Conservation (phyloP, 2,888 invertebrate species). For the Atrina japonica region DNA sequence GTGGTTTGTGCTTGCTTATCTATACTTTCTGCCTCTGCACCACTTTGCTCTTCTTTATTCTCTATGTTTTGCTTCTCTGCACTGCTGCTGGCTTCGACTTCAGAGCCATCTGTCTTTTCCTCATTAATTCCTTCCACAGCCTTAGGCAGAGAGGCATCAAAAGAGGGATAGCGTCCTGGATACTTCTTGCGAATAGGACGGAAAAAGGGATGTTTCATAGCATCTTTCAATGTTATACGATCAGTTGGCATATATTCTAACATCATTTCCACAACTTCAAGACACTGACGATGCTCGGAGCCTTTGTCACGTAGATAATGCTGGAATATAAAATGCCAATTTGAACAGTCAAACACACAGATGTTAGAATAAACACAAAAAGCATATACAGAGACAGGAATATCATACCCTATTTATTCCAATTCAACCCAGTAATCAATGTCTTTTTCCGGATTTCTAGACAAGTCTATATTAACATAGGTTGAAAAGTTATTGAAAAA, state of each 20-base stretch:
- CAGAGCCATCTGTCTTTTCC: slow-evolving; percentile 20
- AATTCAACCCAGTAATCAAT: too few species aligned
- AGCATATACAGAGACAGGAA: too few species aligned
- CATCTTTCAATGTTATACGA: slow-evolving; percentile 92
- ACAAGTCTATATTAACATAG: too few species aligned
- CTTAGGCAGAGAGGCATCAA: slow-evolving; percentile 16
- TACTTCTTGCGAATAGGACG: slow-evolving; percentile 64
- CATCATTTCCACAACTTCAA: slow-evolving; percentile 97
- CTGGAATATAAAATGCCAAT: slow-evolving; percentile 83
- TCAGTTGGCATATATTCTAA: slow-evolving; percentile 97
- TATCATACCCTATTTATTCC: too few species aligned
- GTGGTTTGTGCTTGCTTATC: not conserved
- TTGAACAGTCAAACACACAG: too few species aligned
- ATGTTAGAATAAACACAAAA: too few species aligned
- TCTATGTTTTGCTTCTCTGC: slow-evolving; percentile 19
- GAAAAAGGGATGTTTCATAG: slow-evolving; percentile 96
- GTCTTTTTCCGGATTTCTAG: too few species aligned
- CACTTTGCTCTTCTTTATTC: not conserved
- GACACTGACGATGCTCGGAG: slow-evolving; percentile 94
- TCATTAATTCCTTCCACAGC: slow-evolving; percentile 8
- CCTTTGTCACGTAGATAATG: slow-evolving; percentile 93
- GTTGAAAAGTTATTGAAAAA: too few species aligned
- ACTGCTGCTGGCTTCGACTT: slow-evolving; percentile 10
- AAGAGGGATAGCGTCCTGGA: slow-evolving; percentile 35
- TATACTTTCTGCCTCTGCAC: too few species aligned